These are phyloP conservation scores for Andrena haemorrhoa DNA, from an alignment of 2,888 invertebrate genomes.

Conservation along the genomic window DNA sequence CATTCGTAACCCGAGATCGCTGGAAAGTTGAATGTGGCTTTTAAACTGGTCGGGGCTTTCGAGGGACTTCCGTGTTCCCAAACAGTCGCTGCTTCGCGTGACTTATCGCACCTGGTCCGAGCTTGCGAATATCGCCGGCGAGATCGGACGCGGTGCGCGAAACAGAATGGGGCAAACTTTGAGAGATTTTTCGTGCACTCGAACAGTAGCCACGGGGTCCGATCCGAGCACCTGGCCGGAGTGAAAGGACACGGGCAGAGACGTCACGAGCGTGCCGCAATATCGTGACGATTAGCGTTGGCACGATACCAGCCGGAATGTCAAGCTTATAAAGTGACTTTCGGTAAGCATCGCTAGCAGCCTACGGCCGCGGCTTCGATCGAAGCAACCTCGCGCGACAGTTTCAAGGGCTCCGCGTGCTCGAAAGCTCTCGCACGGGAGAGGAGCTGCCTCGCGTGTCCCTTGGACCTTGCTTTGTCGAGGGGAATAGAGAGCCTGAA, in stretches of 20 bases:
- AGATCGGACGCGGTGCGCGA: neutral
- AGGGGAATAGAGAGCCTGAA: neutral
- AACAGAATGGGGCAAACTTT: neutral
- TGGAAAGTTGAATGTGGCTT: neutral
- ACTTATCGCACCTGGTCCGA: neutral
- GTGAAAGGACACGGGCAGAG: conserved; percentile 70
- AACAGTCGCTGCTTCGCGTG: neutral
- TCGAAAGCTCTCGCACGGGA: neutral
- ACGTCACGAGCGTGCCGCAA: conserved; percentile 66
- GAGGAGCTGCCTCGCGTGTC: neutral
- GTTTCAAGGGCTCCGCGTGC: conserved; percentile 53
- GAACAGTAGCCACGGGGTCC: neutral
- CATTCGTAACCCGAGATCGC: neutral
- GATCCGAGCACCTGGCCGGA: conserved; percentile 53
- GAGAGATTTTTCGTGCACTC: conserved; percentile 30
- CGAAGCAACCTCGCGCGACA: conserved; percentile 48
- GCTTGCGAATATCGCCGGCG: neutral
- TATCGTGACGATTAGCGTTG: conserved; percentile 69
- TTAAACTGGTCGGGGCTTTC: neutral
- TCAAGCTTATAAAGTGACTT: conserved; percentile 52
- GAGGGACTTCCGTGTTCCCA: neutral
- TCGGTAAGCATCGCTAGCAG: conserved; percentile 41
- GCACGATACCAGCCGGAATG: conserved; percentile 67
- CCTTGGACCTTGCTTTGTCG: conserved; percentile 2
- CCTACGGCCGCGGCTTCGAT: conserved; percentile 34